These are phyloP conservation scores for Zaprionus gabonicus DNA, from an alignment of 1,140 invertebrate species.

Conservation along the genomic window DNA sequence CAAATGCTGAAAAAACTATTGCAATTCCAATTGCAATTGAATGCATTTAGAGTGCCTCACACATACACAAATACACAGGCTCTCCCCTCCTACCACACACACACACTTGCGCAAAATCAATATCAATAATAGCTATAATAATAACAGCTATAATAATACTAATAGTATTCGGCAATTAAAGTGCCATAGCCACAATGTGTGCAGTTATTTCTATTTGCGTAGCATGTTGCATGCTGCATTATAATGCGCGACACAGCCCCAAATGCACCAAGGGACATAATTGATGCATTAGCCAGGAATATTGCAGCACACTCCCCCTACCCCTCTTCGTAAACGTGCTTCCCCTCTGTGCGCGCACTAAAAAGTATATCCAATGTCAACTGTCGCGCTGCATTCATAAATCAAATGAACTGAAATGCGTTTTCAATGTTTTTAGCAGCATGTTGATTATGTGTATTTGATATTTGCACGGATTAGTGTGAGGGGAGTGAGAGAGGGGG, in stretches of 20 bases:
- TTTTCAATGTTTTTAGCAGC: conserved; percentile 71
- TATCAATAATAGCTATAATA: conserved; percentile 36
- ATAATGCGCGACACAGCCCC: conserved; percentile 46
- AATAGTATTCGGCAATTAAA: conserved; percentile 68
- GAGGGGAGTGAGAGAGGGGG: background rate
- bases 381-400: conserved; percentile 73
- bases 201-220: conserved; percentile 24
- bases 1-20: conserved; percentile 13
- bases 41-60: conserved; percentile 30
- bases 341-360: background rate
- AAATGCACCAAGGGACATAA: conserved; percentile 54
- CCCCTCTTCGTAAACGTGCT: background rate
- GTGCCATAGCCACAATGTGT: conserved; percentile 58
- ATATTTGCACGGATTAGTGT: conserved; percentile 46
- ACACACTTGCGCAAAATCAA: conserved; percentile 30
- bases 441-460: conserved; percentile 80
- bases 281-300: conserved; percentile 74
- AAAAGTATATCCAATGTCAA: conserved; percentile 54
- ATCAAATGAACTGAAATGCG: conserved; percentile 78
- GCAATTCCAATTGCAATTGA: conserved; percentile 30
- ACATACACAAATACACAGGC: background rate
- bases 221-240: conserved; percentile 49
- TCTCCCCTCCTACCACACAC: background rate
- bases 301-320: conserved; percentile 13
- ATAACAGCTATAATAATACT: conserved; percentile 23